These are phyloP conservation scores for Cairina moschata DNA, from an alignment of 2,113 vertebrate genomes.

Conservation along the genomic window DNA sequence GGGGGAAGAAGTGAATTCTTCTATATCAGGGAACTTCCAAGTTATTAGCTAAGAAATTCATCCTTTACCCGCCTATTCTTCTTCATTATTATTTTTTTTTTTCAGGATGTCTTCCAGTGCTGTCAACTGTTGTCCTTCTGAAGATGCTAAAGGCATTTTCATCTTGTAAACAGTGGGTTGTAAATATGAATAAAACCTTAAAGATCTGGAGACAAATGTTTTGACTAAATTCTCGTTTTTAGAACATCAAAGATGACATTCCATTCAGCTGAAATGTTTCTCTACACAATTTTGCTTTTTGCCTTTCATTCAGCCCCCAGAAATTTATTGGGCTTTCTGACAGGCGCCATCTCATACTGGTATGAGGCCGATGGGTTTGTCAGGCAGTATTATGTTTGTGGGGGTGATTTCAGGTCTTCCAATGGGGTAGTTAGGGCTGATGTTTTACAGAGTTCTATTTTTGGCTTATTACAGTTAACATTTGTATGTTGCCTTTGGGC, in stretches of 20 bases:
- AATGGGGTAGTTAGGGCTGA: background rate
- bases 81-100: constrained; percentile 17
- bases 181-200: constrained; percentile 54
- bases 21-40: constrained; percentile 35
- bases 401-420: background rate
- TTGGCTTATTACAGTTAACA: background rate
- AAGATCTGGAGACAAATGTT: constrained; percentile 19
- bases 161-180: constrained; percentile 3
- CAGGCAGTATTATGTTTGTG: background rate
- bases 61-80: background rate
- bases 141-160: constrained; percentile 43
- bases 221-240: constrained; percentile 20
- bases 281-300: background rate
- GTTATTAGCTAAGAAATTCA: constrained; percentile 42
- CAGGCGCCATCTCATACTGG: background rate
- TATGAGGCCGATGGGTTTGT: background rate
- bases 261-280: background rate
- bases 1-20: background rate
- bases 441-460: background rate
- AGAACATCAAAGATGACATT: background rate
- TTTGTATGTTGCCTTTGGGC: background rate
- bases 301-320: background rate
- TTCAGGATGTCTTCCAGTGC: constrained; percentile 40
- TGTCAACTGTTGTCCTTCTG: constrained; percentile 34
- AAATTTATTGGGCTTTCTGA: background rate